Percentiles rank a stretch among this genome's conserved stretches.
These are phyloP conservation scores for Syrista parreyssii DNA, from an alignment of 2,888 invertebrate genomes.

Conservation along the genomic window DNA sequence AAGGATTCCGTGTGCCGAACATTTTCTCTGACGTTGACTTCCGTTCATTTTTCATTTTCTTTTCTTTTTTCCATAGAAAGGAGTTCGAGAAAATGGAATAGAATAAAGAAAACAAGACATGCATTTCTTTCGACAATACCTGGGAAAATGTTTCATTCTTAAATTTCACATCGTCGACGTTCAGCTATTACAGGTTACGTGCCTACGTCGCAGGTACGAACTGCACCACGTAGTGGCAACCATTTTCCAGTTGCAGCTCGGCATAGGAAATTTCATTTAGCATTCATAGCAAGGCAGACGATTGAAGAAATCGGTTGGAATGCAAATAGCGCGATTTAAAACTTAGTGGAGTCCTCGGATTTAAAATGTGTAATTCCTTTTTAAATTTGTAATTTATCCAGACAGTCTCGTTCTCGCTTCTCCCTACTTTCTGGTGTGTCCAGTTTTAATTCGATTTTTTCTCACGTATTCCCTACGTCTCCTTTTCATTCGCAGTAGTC, in stretches of 20 bases:
- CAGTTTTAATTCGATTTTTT: not conserved
- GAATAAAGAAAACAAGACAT: not conserved
- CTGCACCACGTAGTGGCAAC: not conserved
- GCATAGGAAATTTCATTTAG: conserved; percentile 1
- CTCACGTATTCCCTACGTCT: not conserved
- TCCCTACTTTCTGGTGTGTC: not conserved
- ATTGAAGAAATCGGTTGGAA: conserved; percentile 7
- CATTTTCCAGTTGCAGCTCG: not conserved
- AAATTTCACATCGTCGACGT: not conserved
- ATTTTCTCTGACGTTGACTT: not conserved
- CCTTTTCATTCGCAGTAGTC: not conserved
- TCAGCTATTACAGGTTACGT: not conserved
- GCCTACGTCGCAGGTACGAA: not conserved
- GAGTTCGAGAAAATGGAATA: not conserved
- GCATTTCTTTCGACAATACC: not conserved
- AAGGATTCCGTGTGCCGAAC: not conserved
- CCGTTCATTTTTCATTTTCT: not conserved
- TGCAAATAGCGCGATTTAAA: conserved; percentile 16
- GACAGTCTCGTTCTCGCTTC: not conserved
- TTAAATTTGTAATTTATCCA: conserved; percentile 13
- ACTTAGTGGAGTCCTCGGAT: conserved; percentile 5
- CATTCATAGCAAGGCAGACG: not conserved
- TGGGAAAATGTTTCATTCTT: not conserved
- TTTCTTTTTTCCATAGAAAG: not conserved
- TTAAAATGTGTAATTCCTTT: conserved; percentile 9